Conservation (phyloP, 2,113 vertebrate species). For the Seriola aureovittata region DNA sequence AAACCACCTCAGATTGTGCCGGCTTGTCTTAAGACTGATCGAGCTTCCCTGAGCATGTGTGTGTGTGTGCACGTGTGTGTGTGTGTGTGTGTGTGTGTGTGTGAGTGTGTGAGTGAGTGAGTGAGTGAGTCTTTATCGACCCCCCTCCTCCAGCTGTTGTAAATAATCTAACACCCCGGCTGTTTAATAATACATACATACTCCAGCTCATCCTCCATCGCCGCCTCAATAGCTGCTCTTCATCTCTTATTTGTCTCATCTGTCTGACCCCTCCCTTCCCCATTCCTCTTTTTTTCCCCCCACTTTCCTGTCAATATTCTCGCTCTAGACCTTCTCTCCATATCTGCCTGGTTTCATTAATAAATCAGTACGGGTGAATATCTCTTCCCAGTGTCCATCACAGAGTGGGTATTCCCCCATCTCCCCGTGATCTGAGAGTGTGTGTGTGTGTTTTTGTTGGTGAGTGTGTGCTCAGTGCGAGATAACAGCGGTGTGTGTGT, state of each 20-base stretch:
- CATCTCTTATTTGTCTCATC: conserved; percentile 44
- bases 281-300: too few species aligned
- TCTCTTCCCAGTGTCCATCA: conserved; percentile 16
- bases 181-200: conserved; percentile 69
- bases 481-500: background rate
- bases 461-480: background rate
- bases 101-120: conserved; percentile 1
- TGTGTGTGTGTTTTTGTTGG: background rate
- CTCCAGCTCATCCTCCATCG: conserved; percentile 14
- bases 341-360: conserved; percentile 50
- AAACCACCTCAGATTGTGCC: conserved; percentile 39
- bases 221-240: conserved; percentile 17
- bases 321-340: conserved; percentile 20
- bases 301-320: background rate
- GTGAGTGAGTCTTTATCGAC: conserved; percentile 21
- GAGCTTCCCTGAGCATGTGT: background rate
- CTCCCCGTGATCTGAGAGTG: background rate
- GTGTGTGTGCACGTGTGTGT: conserved; percentile 15
- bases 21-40: background rate
- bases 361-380: conserved; percentile 56
- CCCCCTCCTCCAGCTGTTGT: conserved; percentile 57
- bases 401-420: background rate
- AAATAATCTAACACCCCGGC: conserved; percentile 70
- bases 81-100: conserved; percentile 4
- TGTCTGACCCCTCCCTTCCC: background rate